A percentile compares a stretch with the other conserved stretches of the same genome.
Evolutionary conservation across 2,888 invertebrate genomes (phyloP).

Genomic region (Trissolcus japonicus): DNA sequence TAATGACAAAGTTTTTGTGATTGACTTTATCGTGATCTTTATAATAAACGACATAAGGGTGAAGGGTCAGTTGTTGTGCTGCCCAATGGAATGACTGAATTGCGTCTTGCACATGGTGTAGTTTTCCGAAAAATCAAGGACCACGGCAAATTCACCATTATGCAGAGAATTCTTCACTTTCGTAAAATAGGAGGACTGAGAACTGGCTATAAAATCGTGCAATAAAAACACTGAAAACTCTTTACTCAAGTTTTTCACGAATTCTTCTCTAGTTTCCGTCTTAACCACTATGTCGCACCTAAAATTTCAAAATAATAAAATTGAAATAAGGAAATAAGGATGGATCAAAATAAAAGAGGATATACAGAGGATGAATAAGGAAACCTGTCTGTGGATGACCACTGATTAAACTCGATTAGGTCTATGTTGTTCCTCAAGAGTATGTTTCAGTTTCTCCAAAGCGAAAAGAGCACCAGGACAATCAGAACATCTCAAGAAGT

Average conservation of each 20-base stretch:
- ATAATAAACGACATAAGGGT: conserved; percentile 40
- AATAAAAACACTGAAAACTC: conserved; percentile 21
- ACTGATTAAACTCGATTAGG: conserved; percentile 29
- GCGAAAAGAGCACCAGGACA: conserved; percentile 14
- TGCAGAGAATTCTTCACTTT: conserved; percentile 24
- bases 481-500: conserved; percentile 4
- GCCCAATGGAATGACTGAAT: conserved; percentile 48
- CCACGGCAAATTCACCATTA: conserved; percentile 24
- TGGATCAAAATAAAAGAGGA: conserved; percentile 1
- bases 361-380: neutral
- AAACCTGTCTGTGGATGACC: conserved; percentile 39
- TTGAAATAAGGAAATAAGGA: conserved; percentile 11
- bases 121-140: conserved; percentile 49
- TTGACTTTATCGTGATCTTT: conserved; percentile 12
- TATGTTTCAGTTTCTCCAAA: neutral
- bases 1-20: conserved; percentile 22
- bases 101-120: conserved; percentile 42
- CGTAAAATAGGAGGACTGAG: conserved; percentile 30
- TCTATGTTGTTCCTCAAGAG: conserved; percentile 6
- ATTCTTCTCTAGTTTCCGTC: conserved; percentile 29
- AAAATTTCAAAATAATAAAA: conserved; percentile 6
- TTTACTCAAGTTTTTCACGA: conserved; percentile 24
- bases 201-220: conserved; percentile 46
- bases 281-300: conserved; percentile 39
- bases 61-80: conserved; percentile 34